Conservation (phyloP, 2,888 invertebrate species). For the Agrenia bidenticulata region DNA sequence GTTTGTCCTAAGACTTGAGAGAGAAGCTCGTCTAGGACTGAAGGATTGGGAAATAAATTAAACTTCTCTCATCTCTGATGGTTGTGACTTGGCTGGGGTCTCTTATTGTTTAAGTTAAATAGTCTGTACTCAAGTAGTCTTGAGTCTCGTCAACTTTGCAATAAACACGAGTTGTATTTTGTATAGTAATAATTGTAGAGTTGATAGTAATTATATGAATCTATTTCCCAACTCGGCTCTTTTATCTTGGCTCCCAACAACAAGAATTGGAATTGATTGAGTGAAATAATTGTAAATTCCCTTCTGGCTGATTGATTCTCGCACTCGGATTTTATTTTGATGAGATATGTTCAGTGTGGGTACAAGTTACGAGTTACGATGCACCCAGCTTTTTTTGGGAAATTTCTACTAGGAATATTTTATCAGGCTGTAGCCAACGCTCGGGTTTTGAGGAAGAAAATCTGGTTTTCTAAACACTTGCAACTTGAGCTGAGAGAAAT, state of each 20-base stretch:
- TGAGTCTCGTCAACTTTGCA: not conserved
- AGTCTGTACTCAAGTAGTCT: not conserved
- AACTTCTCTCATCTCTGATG: not conserved
- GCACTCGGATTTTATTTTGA: not conserved
- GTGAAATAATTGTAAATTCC: constrained; percentile 21
- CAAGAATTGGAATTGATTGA: constrained; percentile 21
- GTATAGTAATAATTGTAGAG: too few relatives aligned
- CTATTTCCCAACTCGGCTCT: not conserved
- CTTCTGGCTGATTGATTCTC: not conserved
- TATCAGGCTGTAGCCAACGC: too few relatives aligned
- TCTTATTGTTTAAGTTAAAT: not conserved
- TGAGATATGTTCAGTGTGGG: too few relatives aligned
- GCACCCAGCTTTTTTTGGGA: too few relatives aligned
- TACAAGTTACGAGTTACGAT: too few relatives aligned
- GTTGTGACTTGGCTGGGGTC: not conserved
- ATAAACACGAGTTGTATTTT: constrained; percentile 1
- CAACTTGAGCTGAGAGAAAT: too few relatives aligned
- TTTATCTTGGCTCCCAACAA: not conserved
- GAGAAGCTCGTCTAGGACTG: constrained; percentile 1
- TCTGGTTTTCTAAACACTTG: too few relatives aligned
- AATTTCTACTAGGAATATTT: too few relatives aligned
- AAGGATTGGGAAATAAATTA: constrained; percentile 9
- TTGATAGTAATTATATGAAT: not conserved
- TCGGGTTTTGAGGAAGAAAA: too few relatives aligned
- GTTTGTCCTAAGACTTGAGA: not conserved